phyloP scores from a whole-genome alignment of 2,888 invertebrate genomes.

The Empis livida region DNA sequence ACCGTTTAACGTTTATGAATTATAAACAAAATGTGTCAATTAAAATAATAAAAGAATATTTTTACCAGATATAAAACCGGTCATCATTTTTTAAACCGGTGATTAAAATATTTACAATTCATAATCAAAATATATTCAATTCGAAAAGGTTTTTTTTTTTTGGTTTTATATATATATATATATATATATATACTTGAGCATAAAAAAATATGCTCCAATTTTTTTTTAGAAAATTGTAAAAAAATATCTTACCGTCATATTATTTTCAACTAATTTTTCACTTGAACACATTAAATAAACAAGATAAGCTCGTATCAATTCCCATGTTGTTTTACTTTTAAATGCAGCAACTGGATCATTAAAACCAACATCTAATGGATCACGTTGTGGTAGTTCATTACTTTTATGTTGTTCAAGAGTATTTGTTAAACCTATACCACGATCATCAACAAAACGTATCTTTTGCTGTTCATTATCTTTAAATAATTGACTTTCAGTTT shows the following conservation, averaged over 20 bases:
- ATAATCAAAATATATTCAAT: no score
- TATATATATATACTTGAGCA: no score
- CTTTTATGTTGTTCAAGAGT: background rate
- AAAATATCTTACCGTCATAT: conserved; percentile 66
- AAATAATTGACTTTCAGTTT: conserved; percentile 7
- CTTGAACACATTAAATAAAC: conserved; percentile 87
- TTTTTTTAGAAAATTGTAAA: background rate
- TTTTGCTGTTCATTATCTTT: background rate
- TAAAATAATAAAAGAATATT: no score
- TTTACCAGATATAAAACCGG: no score
- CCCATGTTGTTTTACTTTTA: conserved; percentile 89
- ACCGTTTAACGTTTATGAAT: no score
- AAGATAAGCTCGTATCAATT: conserved; percentile 77
- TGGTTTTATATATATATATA: no score
- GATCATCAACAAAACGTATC: background rate
- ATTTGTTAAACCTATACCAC: background rate
- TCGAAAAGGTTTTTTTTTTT: background rate
- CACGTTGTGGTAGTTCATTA: conserved; percentile 30
- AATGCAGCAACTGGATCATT: conserved; percentile 82
- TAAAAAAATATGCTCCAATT: no score
- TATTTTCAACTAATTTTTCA: conserved; percentile 79
- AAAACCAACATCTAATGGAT: conserved; percentile 74
- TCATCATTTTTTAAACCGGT: no score
- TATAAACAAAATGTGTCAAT: no score
- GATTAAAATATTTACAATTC: no score